Evolutionary conservation across 2,888 invertebrate species (phyloP), one percentile per base, ranked within the genome.

Genomic region (Cyaniris semiargus): DNA sequence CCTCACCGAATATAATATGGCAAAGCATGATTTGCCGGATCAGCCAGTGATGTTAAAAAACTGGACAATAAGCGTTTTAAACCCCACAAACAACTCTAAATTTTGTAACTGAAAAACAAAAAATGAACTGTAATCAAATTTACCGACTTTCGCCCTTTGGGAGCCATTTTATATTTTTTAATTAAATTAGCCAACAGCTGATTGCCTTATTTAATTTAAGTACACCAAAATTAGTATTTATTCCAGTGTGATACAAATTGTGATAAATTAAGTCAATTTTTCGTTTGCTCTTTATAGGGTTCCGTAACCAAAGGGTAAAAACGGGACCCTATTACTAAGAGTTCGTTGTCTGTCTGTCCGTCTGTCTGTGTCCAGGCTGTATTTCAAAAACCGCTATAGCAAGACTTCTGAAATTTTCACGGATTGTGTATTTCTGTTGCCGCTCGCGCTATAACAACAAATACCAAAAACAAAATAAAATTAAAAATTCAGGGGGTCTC

Each of bases 151-250:
- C 66, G 15, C 15, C 71, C n/a, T 21, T 71, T 38, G 71, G 71
- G 71, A 15, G 34, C 38, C 18, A 71, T 71, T 71, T 31, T 70
- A 18, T 27, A 27, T 66, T 70, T 71, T 38, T 71, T 38, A 13
- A 8, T 71, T 38, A 38, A 71, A 38, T 34, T 34, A 71, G 38
- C n/a, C 18, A 71, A 38, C 38, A 38, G 71, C n/a, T 71, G 38
- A 71, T 71, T 71, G 71, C n/a, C 21, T 38, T 10, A 71, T 71
- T 38, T 38, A 38, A 71, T 71, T 21, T 38, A n/a, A n/a, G n/a
- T n/a, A 21, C 71, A 71, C 71, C 34, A 31, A 38, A 71, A 71
- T 71, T 71, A 71, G 34, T 38, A 71, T 34, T 70, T 34, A 8
- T 21, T 21, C 38, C 71, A 71, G 38, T 23, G 34, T 18, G n/a